A percentile compares a stretch with the other conserved stretches of the same genome.
Evolutionary conservation across 2,888 invertebrate genomes (phyloP).

Genomic region (Dynastes maya): DNA sequence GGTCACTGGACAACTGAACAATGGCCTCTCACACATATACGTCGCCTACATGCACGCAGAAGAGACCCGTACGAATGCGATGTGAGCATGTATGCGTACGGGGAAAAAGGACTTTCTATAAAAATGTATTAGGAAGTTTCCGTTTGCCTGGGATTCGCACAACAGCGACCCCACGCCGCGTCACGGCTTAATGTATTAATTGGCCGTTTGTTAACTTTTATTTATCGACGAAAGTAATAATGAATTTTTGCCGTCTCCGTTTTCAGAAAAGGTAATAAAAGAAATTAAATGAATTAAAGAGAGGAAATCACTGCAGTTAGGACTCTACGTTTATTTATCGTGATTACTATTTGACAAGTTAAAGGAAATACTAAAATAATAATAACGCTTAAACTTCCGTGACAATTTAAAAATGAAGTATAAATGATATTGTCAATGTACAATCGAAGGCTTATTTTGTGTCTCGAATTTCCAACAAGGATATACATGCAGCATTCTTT

Average conservation of each 20-base stretch:
- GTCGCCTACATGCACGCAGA: not conserved
- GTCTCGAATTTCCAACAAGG: too few relatives aligned
- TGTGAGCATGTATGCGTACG: slow-evolving; percentile 6
- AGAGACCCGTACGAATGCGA: slow-evolving; percentile 19
- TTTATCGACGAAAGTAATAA: slow-evolving; percentile 34
- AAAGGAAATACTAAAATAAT: too few relatives aligned
- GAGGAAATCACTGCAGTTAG: not conserved
- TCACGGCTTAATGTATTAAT: slow-evolving; percentile 41
- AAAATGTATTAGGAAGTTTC: slow-evolving; percentile 63
- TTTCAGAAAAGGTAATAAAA: not conserved
- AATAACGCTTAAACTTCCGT: too few relatives aligned
- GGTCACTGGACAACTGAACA: slow-evolving; percentile 67
- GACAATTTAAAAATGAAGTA: too few relatives aligned
- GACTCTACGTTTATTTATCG: not conserved
- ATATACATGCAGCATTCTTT: too few relatives aligned
- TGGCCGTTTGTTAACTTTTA: slow-evolving; percentile 45
- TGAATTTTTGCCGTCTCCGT: slow-evolving; percentile 15
- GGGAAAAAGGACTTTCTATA: slow-evolving; percentile 52
- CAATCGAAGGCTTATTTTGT: too few relatives aligned
- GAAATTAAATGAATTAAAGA: not conserved
- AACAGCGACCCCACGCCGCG: not conserved
- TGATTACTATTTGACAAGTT: not conserved
- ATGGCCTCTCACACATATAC: slow-evolving; percentile 58
- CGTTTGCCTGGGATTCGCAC: slow-evolving; percentile 14
- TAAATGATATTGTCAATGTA: too few relatives aligned